Base-by-base conservation (phyloP, 2,113 vertebrate species). In the Saiga tatarica region DNA sequence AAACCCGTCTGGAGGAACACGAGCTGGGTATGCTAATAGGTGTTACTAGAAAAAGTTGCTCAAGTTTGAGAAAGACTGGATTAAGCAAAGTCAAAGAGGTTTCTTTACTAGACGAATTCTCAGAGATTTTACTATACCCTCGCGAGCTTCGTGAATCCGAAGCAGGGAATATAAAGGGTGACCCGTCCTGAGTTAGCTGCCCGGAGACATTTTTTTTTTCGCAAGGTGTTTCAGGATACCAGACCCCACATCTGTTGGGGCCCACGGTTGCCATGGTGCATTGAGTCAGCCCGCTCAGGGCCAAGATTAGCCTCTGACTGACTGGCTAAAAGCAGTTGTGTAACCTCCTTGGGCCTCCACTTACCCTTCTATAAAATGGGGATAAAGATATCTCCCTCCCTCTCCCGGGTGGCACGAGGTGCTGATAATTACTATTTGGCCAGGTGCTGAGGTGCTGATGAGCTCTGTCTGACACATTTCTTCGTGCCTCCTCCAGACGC, bases 281-380 rank as follows among this genome's bases (percentile, higher is more conserved):
- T 47, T 98, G 98, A 98, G 95, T 98, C 98, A 98, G 81, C 36
- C 60, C 21, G n/a, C 92, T 92, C 39, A 2, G 94, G 98, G 94
- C 91, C 78, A 96, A 89, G 92, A 89, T 96, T 93, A 97, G 98
- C 94, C 86, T 76, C 95, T 97, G 97, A 89, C 86, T 93, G 91
- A 87, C 95, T 94, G 60, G 88, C 87, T 96, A 13, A 92, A 92
- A 87, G 92, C 96, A 92, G 90, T 86, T 98, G 94, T 96, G 95
- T 97, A 98, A 97, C 93, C 86, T 98, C 93, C 89, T 93, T 25
- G 64, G 91, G 97, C 98, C 96, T 98, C 98, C 93, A 97, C 96
- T 98, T 98, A 97, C 97, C 96, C 95, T 97, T 97, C 98, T 42
- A 98, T 98, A 98, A 98, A 98, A 95, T 84, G 78, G 95, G 97